A percentile compares a stretch with the other conserved stretches of the same genome.
These are phyloP conservation scores for Stylophora pistillata DNA, from an alignment of 64 coral and sea anemone genomes.

Conservation along the genomic window DNA sequence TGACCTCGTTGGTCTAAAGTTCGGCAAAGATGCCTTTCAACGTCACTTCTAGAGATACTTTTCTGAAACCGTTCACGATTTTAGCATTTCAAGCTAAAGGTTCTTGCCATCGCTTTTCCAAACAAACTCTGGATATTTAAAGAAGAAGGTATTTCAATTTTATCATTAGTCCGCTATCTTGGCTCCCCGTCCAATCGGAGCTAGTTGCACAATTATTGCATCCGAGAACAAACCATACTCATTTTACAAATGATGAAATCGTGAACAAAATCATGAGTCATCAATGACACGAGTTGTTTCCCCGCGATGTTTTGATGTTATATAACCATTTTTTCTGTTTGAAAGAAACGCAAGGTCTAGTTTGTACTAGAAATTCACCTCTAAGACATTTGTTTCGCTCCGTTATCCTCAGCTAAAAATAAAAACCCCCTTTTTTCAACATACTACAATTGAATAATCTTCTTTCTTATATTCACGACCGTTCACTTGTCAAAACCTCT, in stretches of 20 bases:
- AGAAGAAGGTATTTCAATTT: background rate
- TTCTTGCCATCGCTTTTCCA: background rate
- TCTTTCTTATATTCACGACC: background rate
- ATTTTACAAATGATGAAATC: background rate
- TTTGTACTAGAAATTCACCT: no score
- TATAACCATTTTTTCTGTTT: background rate
- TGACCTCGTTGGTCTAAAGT: no score
- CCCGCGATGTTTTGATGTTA: background rate
- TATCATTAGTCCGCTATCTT: background rate
- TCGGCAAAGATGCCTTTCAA: background rate
- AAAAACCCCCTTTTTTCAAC: background rate
- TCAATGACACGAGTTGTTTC: background rate
- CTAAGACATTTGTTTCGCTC: no score
- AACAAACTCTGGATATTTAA: background rate
- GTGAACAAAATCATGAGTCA: background rate
- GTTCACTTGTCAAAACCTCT: background rate
- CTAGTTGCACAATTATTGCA: background rate
- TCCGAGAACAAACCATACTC: background rate
- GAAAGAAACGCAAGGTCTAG: no score
- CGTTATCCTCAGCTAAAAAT: no score
- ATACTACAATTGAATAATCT: slow-evolving; percentile 12
- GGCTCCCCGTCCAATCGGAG: background rate
- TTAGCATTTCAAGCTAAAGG: background rate
- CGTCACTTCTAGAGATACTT: background rate
- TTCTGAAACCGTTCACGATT: background rate